phyloP scores from a whole-genome alignment of 1,140 invertebrate species.

The Kradibia gibbosae region DNA sequence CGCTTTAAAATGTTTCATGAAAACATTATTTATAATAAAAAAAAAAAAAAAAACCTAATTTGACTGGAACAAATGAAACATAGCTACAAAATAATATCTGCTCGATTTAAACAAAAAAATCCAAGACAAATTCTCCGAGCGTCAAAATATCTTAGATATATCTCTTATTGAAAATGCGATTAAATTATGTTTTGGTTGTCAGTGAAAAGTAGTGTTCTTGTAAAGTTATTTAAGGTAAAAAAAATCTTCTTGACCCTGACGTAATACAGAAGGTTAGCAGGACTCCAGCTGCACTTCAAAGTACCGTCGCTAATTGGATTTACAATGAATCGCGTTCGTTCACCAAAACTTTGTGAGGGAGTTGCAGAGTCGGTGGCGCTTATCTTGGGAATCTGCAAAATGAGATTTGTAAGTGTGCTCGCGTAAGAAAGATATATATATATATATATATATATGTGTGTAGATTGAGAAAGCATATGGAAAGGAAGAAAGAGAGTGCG shows the following conservation, averaged over 20 bases:
- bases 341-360: constrained; percentile 5
- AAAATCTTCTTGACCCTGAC: constrained; percentile 55
- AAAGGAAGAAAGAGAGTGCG: background rate
- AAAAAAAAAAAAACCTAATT: too few species aligned
- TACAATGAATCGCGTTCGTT: constrained; percentile 52
- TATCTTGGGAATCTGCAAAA: constrained; percentile 4
- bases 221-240: constrained; percentile 52
- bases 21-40: too few species aligned
- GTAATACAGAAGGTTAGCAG: constrained; percentile 48
- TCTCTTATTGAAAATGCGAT: background rate
- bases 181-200: background rate
- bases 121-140: too few species aligned
- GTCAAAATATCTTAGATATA: too few species aligned
- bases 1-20: too few species aligned
- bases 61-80: too few species aligned
- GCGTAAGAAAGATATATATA: background rate
- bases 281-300: constrained; percentile 53
- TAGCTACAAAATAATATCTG: too few species aligned
- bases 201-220: constrained; percentile 20
- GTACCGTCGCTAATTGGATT: constrained; percentile 60
- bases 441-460: too few species aligned
- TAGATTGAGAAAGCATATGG: background rate
- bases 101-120: too few species aligned
- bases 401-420: too few species aligned
- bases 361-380: background rate